Percentiles rank a stretch among this genome's conserved stretches.
phyloP scores from a whole-genome alignment of 1,140 invertebrate species.

The Drosophila triauraria region DNA sequence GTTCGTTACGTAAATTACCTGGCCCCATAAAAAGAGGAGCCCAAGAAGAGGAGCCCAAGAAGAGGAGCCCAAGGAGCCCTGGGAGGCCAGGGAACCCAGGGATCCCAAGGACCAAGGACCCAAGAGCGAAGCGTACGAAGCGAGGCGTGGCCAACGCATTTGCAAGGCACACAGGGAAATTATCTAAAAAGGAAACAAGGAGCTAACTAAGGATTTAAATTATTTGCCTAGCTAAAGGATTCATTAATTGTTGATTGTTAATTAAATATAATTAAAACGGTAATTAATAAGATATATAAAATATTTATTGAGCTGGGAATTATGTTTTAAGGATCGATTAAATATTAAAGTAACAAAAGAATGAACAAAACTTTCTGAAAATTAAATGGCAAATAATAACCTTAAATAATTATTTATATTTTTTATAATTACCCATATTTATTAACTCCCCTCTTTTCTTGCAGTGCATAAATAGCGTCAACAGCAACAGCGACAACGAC shows the following conservation, averaged over 20 bases:
- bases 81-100: slow-evolving; percentile 4
- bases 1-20: slow-evolving; percentile 84
- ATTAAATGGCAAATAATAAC: no score
- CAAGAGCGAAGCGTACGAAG: background rate
- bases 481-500: slow-evolving; percentile 59
- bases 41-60: background rate
- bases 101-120: background rate
- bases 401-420: no score
- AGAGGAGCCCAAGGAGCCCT: slow-evolving; percentile 9
- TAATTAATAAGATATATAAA: no score
- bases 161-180: background rate
- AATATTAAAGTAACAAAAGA: background rate
- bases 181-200: background rate
- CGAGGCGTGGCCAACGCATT: slow-evolving; percentile 6
- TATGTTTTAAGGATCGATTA: background rate
- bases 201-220: background rate
- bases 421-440: no score
- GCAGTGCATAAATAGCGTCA: slow-evolving; percentile 16
- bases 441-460: background rate
- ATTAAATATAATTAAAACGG: no score
- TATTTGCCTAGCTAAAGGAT: background rate
- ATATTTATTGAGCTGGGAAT: no score
- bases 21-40: slow-evolving; percentile 71
- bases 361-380: no score
- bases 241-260: no score